Base-by-base conservation (phyloP, 2,113 vertebrate genomes). In the Todiramphus chloris region DNA sequence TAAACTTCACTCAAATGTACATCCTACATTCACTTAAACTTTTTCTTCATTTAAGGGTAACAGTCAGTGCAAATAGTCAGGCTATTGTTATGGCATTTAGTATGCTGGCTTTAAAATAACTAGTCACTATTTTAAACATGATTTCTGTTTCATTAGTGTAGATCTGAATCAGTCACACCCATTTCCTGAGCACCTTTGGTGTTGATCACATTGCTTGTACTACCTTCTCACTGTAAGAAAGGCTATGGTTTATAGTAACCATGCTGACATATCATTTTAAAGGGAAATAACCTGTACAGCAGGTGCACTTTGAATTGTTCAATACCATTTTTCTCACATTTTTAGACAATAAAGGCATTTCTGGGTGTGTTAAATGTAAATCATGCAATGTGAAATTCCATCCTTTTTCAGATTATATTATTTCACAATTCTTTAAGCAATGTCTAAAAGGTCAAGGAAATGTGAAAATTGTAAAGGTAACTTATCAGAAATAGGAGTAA, bases 361-460 rank as follows among this genome's bases (percentile, higher is more conserved):
- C 25, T 90, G 48, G 17, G 9, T 76, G 9, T 59, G 60, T 67
- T 48, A 77, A 96, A 96, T 89, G 43, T 69, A 96, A 96, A 68
- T 24, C 6, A 9, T 81, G 13, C 56, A 78, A 95, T n/a, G 91
- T 16, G 83, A 93, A 94, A 82, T 90, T 73, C n/a, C 59, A 19
- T 90, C 77, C 59, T 83, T 93, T 90, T 12, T 3, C 39, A 6
- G 17, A 90, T 72, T 19, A 68, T 83, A 67, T 24, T 46, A 95
- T 96, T 96, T 96, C 21, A 73, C 43, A 95, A 55, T 84, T 93
- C 68, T 78, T 96, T 83, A 95, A 92, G n/a, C 39, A 90, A 83
- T 60, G 2, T 25, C 74, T 58, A 70, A 67, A 90, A 91, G 91
- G 87, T 93, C 90, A 94, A 83, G n/a, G 20, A 41, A 92, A 17